Base-by-base conservation (phyloP, 2,113 vertebrate genomes). In the Menidia beryllina region DNA sequence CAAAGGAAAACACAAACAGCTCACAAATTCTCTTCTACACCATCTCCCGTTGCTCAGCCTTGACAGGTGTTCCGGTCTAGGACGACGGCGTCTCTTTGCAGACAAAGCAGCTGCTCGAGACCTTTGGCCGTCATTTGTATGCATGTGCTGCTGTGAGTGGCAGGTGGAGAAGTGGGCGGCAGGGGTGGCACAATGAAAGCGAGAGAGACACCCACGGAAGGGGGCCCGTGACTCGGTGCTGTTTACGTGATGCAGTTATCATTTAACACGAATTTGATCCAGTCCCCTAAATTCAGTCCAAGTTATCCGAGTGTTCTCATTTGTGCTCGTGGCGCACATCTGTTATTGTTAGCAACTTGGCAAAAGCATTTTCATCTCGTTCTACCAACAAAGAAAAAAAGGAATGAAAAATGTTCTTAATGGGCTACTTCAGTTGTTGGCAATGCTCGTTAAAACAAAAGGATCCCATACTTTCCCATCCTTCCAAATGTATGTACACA, bases 101-200 rank as follows among this genome's bases (percentile, higher is more conserved):
- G 83, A 82, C 54, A 71, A 69, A 78, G 85, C 93, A 94, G 93
- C 91, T 93, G 93, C 90, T 89, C 0, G 0, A 57, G 82, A 83
- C 86, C 72, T 62, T 61, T 30, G 30, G 30, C 30, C 10, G 30
- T 24, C 48, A 23, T 12, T 68, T 48, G 71, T n/a, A 56, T 50
- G 17, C 41, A 70, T 56, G 53, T 38, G 15, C 7, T 23, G 8
- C 5, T n/a, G 58, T 0, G 2, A 54, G 36, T 0, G 6, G 36
- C 10, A 4, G 11, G 24, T 17, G 14, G 39, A 5, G 14, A 5
- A 15, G 1, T 43, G 38, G 10, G 34, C n/a, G n/a, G 10, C 1
- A 21, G 3, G 13, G 26, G 26, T 12, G 23, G n/a, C 24, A 50
- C 34, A 34, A 34, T 8, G 30, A 34, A 2, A 34, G 30, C 30